phyloP scores from a whole-genome alignment of 2,797 vertebrate species.

The Chanos chanos region DNA sequence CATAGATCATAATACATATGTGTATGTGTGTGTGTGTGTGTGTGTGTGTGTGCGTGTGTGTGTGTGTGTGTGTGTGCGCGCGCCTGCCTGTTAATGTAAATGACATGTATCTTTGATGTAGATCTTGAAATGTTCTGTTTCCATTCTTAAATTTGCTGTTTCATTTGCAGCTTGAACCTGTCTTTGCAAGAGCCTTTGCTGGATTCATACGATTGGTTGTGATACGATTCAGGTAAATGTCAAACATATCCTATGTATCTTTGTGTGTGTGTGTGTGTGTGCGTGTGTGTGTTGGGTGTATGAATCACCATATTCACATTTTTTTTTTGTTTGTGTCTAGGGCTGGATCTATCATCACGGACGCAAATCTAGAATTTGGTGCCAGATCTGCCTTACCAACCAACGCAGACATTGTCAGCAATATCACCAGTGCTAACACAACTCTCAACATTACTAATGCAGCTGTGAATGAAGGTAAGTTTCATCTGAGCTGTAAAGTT shows the following conservation, averaged over 20 bases:
- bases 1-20: too few species aligned
- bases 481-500: too few species aligned
- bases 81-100: too few species aligned
- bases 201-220: background rate
- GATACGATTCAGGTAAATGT: background rate
- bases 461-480: too few species aligned
- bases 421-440: rapidly evolving
- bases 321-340: background rate
- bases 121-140: background rate
- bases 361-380: background rate
- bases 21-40: background rate
- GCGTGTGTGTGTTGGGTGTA: too few species aligned
- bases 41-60: background rate
- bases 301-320: too few species aligned
- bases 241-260: background rate
- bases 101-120: too few species aligned
- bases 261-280: too few species aligned
- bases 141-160: background rate
- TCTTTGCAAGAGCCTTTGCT: rapidly evolving
- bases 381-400: background rate
- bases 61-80: too few species aligned
- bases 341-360: conserved; percentile 17
- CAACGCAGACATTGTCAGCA: too few species aligned
- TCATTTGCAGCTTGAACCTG: conserved; percentile 6
- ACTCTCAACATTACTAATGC: background rate